phyloP scores from a whole-genome alignment of 1,140 invertebrate genomes.

The Ceratitis capitata region DNA sequence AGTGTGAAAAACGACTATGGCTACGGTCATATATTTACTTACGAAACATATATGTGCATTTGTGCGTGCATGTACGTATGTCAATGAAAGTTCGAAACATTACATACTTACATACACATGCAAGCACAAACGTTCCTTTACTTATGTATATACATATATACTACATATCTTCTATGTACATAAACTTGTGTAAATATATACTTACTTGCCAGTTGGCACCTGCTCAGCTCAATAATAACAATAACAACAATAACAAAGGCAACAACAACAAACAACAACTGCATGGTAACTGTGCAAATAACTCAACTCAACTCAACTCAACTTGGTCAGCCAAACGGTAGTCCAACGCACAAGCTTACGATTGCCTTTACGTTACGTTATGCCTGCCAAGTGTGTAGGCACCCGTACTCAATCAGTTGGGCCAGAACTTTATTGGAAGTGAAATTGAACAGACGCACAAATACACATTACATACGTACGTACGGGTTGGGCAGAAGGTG shows the following conservation, averaged over 20 bases:
- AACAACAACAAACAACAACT: not conserved
- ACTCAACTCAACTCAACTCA: not conserved
- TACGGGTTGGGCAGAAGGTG: not conserved
- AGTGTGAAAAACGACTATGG: not conserved
- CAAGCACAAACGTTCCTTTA: not conserved
- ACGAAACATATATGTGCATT: not conserved
- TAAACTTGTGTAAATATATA: not conserved
- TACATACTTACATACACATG: not conserved
- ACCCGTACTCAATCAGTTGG: not conserved
- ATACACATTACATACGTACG: not conserved
- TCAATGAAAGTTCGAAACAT: not conserved
- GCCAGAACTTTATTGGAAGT: not conserved
- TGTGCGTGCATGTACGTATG: not conserved
- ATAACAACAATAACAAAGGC: not conserved
- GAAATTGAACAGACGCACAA: constrained; percentile 3
- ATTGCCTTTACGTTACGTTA: too few relatives aligned
- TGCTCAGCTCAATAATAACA: not conserved
- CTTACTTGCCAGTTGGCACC: constrained; percentile 6
- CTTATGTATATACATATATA: not conserved
- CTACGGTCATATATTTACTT: not conserved
- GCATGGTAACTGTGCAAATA: not conserved
- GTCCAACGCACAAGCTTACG: not conserved
- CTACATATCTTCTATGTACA: not conserved
- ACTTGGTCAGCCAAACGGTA: not conserved
- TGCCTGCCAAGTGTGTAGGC: too few relatives aligned